Percentiles rank a stretch among this genome's conserved stretches.
phyloP scores from a whole-genome alignment of 2,797 vertebrate species.

The Xiphophorus birchmanni region DNA sequence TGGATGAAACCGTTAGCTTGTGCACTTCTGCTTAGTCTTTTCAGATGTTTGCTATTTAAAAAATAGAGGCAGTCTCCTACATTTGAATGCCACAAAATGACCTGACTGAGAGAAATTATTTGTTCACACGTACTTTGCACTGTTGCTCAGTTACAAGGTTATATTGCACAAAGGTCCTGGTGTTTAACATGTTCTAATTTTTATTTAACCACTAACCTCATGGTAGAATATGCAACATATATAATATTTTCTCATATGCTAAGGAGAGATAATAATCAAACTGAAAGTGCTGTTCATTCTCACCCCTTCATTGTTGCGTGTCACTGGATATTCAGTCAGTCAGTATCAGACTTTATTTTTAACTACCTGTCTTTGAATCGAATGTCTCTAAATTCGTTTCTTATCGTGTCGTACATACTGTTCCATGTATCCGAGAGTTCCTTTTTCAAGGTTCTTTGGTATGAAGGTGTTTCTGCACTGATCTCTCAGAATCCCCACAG shows the following conservation, averaged over 20 bases:
- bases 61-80: background rate
- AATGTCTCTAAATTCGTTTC: background rate
- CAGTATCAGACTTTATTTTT: background rate
- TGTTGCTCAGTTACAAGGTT: background rate
- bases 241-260: background rate
- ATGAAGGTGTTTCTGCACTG: slow-evolving; percentile 68
- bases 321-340: background rate
- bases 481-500: slow-evolving; percentile 52
- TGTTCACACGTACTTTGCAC: background rate
- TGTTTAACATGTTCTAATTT: background rate
- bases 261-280: background rate
- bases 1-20: background rate
- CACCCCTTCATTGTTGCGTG: background rate
- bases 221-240: background rate
- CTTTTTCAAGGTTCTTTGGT: slow-evolving; percentile 67
- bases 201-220: background rate
- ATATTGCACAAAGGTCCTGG: background rate
- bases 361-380: background rate
- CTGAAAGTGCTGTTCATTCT: background rate
- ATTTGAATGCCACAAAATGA: background rate
- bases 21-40: background rate
- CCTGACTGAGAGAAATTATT: background rate
- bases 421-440: slow-evolving; percentile 27
- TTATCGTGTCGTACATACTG: background rate
- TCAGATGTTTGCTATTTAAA: background rate